A percentile compares a stretch with the other conserved stretches of the same genome.
phyloP scores from a whole-genome alignment of 1,140 invertebrate species.

The Paracyclopina nana region DNA sequence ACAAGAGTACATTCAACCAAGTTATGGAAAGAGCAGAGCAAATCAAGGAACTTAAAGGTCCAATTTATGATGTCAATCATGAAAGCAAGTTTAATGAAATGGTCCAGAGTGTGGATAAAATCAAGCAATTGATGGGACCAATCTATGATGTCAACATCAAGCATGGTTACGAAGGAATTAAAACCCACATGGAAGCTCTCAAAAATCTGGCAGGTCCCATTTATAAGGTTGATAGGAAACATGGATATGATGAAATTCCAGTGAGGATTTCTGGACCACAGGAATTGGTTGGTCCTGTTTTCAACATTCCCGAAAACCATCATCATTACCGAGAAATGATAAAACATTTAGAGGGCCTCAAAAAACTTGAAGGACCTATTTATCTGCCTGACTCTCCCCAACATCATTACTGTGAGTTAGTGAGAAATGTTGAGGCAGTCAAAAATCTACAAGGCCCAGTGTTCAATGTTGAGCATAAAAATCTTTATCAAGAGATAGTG shows the following conservation, averaged over 20 bases:
- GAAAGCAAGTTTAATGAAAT: conserved; percentile 11
- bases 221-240: conserved; percentile 12
- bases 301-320: conserved; percentile 10
- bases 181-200: neutral
- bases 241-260: conserved; percentile 13
- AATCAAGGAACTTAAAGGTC: conserved; percentile 11
- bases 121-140: conserved; percentile 11
- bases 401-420: conserved; percentile 13
- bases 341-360: neutral
- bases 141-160: conserved; percentile 12
- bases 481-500: conserved; percentile 10
- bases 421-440: conserved; percentile 8
- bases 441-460: conserved; percentile 11
- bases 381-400: conserved; percentile 5
- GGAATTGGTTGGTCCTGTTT: conserved; percentile 14
- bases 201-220: conserved; percentile 12
- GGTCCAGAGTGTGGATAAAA: conserved; percentile 9
- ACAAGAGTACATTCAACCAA: conserved; percentile 6
- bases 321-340: conserved; percentile 12
- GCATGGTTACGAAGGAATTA: conserved; percentile 10
- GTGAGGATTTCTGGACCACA: neutral
- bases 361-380: conserved; percentile 9
- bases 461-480: neutral
- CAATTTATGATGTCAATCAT: conserved; percentile 15
- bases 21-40: conserved; percentile 12